Evolutionary conservation across 2,113 vertebrate genomes (phyloP).

Genomic region (Eulemur macaco): DNA sequence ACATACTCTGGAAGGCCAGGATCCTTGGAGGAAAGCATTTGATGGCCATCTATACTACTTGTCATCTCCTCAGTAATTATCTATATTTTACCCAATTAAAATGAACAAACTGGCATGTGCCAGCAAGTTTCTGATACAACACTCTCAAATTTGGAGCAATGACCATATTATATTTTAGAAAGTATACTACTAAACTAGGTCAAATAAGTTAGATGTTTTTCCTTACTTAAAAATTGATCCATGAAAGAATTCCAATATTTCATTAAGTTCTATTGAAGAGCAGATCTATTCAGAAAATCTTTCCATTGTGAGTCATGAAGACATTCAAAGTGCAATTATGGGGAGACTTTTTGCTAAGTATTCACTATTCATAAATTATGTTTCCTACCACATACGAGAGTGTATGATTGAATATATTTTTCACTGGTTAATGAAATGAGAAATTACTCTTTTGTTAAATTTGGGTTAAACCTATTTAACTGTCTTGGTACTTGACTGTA

Average conservation of each 20-base stretch:
- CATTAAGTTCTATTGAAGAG: background rate
- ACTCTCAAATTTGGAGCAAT: background rate
- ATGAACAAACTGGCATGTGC: background rate
- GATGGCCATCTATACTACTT: background rate
- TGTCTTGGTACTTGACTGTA: slow-evolving; percentile 28
- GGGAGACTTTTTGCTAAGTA: background rate
- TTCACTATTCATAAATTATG: slow-evolving; percentile 48
- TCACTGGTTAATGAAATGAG: slow-evolving; percentile 1
- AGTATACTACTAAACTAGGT: background rate
- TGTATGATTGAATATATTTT: slow-evolving; percentile 28
- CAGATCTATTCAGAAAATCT: background rate
- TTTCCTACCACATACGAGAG: background rate
- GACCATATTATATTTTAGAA: background rate
- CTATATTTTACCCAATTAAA: slow-evolving; percentile 5
- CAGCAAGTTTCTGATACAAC: background rate
- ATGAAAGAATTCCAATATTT: slow-evolving; percentile 10
- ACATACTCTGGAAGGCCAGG: background rate
- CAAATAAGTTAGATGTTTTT: background rate
- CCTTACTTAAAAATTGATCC: background rate
- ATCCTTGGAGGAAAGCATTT: background rate
- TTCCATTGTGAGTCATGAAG: slow-evolving; percentile 9
- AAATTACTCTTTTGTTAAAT: slow-evolving; percentile 31
- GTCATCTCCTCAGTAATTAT: background rate
- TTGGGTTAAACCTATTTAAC: background rate
- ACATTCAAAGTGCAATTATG: background rate